Base-by-base conservation (phyloP, 2,888 invertebrate species). In the Epistrophe eligans region DNA sequence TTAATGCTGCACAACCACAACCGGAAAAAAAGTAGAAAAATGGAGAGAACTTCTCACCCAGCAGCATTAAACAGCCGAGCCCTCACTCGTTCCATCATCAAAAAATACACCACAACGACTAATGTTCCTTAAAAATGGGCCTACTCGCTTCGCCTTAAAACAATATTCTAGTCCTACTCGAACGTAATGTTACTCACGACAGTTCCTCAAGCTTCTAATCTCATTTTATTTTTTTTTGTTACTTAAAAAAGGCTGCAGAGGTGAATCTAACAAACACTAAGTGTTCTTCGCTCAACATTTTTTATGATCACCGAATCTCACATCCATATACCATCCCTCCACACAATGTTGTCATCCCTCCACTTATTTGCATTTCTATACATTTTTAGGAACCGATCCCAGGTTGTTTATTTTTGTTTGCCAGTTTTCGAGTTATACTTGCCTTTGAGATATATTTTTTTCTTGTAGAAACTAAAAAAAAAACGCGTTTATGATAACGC, bases 121-220 rank as follows among this genome's bases (percentile, higher is more conserved):
- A 79, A 83, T 83, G 87, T 83, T 87, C 82, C 87, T 83, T 83
- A 67, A 32, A 10, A 73, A 58, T 45, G 74, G 79, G 74, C 72
- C 52, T 70, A 38, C 24, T 62, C 38, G 87, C 87, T 87, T 87
- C 66, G 87, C 83, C 82, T 83, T 87, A 79, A 50, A 58, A 87
- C 71, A 72, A 79, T 84, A 80, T 76, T 87, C 87, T 87, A 87
- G 87, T 87, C 87, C 87, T 79, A 76, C 64, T 76, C 71, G 24
- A 82, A 83, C 76, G 76, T 87, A 87, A 79, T 82, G 79, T 76
- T 87, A 79, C 64, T 77, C 77, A 77, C 66, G 35, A 67, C 70
- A 87, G 87, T 87, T 87, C 87, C 87, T 87, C 58, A 71, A 82
- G 64, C 73, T 70, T 64, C 62, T 85, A 45, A 81, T 70, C n/a